phyloP scores from a whole-genome alignment of 2,888 invertebrate species.

The Epinotia brunnichana region DNA sequence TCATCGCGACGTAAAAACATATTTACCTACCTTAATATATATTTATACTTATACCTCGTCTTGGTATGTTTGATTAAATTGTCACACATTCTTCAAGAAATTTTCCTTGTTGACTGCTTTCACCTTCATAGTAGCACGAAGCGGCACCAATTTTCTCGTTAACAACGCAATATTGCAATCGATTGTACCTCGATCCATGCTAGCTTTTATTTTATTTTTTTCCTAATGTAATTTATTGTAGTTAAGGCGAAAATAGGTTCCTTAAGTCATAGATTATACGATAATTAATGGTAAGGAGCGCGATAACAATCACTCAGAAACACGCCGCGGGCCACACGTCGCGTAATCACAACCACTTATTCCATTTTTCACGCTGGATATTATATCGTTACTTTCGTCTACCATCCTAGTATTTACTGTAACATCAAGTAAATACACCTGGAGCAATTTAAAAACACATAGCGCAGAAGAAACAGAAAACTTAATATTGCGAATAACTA shows the following conservation, averaged over 20 bases:
- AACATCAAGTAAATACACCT: conserved; percentile 54
- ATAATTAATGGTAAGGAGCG: conserved; percentile 30
- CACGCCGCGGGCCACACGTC: conserved; percentile 50
- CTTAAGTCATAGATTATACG: conserved; percentile 38
- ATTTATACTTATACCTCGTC: too few relatives aligned
- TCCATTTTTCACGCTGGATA: conserved; percentile 62
- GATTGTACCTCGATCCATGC: neutral
- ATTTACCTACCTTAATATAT: too few relatives aligned
- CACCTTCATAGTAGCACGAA: neutral
- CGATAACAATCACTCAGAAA: conserved; percentile 33
- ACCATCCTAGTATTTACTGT: conserved; percentile 63
- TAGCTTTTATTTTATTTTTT: neutral
- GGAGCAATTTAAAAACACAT: conserved; percentile 69
- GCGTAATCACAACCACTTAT: conserved; percentile 65
- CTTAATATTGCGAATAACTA: neutral
- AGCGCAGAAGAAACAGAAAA: conserved; percentile 53
- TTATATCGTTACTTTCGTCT: conserved; percentile 62
- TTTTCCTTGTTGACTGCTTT: too few relatives aligned
- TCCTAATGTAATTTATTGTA: conserved; percentile 17
- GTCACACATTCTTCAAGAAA: too few relatives aligned
- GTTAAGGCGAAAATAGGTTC: conserved; percentile 33
- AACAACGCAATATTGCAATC: neutral
- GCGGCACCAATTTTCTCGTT: neutral
- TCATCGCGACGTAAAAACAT: neutral
- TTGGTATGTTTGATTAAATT: too few relatives aligned